phyloP scores from a whole-genome alignment of 2,888 invertebrate genomes.

The Thecophora atra region DNA sequence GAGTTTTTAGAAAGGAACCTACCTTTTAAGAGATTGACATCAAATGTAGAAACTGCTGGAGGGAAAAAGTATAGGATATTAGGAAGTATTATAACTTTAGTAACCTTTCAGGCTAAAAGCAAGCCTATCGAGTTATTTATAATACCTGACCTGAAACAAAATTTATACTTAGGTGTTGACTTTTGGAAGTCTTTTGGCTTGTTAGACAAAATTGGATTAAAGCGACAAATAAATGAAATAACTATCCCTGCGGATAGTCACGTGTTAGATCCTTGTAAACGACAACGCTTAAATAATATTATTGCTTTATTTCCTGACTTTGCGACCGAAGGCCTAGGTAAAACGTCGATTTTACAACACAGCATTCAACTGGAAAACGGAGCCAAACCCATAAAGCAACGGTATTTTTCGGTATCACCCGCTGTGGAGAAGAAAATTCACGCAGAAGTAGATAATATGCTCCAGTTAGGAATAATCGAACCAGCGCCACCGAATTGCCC shows the following conservation, averaged over 20 bases:
- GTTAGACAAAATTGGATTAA: neutral
- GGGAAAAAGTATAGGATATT: constrained; percentile 34
- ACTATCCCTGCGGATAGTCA: too few species aligned
- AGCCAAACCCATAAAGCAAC: constrained; percentile 38
- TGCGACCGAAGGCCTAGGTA: constrained; percentile 35
- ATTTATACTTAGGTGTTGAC: constrained; percentile 36
- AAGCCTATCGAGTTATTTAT: constrained; percentile 32
- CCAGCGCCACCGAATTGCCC: constrained; percentile 42
- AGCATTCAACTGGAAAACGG: constrained; percentile 37
- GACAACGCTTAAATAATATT: constrained; percentile 9
- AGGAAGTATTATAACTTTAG: constrained; percentile 17
- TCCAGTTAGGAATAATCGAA: constrained; percentile 50
- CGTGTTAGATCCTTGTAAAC: neutral
- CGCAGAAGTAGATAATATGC: constrained; percentile 50
- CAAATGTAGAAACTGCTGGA: constrained; percentile 37
- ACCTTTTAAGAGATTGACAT: neutral
- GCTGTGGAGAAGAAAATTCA: constrained; percentile 37
- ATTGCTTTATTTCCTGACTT: constrained; percentile 38
- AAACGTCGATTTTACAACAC: constrained; percentile 38
- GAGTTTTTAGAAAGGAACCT: constrained; percentile 26
- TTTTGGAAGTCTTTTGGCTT: constrained; percentile 35
- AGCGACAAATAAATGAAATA: constrained; percentile 11
- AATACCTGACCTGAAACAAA: constrained; percentile 30
- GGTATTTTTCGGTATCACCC: constrained; percentile 39
- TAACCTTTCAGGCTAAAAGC: constrained; percentile 15